Base-by-base conservation (phyloP, 2,797 vertebrate genomes). In the Chromis chromis region DNA sequence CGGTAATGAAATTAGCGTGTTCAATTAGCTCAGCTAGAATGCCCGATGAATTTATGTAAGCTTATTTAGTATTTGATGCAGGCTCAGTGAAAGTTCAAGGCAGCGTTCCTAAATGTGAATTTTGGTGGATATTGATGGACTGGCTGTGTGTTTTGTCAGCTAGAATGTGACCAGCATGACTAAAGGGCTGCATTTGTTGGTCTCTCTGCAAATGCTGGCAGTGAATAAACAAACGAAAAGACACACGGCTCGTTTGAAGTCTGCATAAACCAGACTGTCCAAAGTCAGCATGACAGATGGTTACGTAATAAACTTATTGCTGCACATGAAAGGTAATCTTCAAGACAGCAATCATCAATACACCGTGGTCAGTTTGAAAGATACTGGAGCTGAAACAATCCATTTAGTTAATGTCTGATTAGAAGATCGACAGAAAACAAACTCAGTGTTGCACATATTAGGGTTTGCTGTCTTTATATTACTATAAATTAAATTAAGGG, bases 81-180 rank as follows among this genome's bases (percentile, higher is more conserved):
- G 62, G 59, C 52, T 65, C 48, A 6, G 56, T 78, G 25, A 65
- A 76, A 74, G 65, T 74, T 77, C 57, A 63, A 64, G 50, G 70
- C 52, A 25, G 50, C 6, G 11, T 70, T 65, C 22, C 57, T 69
- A 83, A 83, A 83, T 79, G 82, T 73, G 76, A 65, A 72, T 80
- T 82, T 79, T 0, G 48, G 72, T 66, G 65, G 76, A 83, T 86
- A 88, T 81, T 89, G 89, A 89, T 88, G 75, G 81, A 73, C 67
- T 60, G 76, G 68, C 82, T 72, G 69, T 33, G 55, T 84, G 85
- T 87, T 91, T 79, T 87, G 83, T 87, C 90, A 86, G 88, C 74
- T 70, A 3, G 66, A 74, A 61, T 91, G 91, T 89, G 91, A 91
- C 73, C 78, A 58, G 88, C 70, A 86, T 92, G 50, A 3, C 22